These are phyloP conservation scores for Sturmia bella DNA, from an alignment of 2,888 invertebrate genomes.

Conservation along the genomic window DNA sequence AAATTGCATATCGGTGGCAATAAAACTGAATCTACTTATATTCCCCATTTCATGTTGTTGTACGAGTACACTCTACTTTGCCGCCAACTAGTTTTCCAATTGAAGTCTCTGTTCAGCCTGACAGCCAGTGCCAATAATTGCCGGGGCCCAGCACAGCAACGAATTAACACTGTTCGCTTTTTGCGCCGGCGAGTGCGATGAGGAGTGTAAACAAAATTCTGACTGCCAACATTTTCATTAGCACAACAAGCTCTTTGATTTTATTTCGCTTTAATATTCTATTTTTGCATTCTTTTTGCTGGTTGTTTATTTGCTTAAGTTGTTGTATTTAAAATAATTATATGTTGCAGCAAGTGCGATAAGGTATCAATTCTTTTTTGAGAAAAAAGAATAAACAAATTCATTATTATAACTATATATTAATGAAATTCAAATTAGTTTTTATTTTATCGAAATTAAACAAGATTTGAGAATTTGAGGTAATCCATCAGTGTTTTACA, in stretches of 20 bases:
- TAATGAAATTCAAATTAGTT: no score
- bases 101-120: conserved; percentile 11
- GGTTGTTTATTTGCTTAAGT: conserved; percentile 48
- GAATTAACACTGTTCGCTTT: conserved; percentile 60
- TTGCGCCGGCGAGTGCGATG: conserved; percentile 17
- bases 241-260: conserved; percentile 50
- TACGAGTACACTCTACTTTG: neutral
- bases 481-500: no score
- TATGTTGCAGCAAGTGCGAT: neutral
- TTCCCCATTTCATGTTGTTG: neutral
- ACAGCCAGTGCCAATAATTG: conserved; percentile 57
- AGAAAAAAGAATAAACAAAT: neutral
- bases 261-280: neutral
- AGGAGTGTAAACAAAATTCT: conserved; percentile 58
- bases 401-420: no score
- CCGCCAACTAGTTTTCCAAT: conserved; percentile 17
- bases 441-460: no score
- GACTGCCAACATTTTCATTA: conserved; percentile 68
- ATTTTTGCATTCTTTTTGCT: conserved; percentile 11
- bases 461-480: no score
- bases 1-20: conserved; percentile 18
- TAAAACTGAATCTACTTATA: conserved; percentile 8
- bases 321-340: conserved; percentile 20
- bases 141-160: conserved; percentile 18
- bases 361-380: conserved; percentile 17